Evolutionary conservation across 1,140 invertebrate species (phyloP), one percentile per base, ranked within the genome.

Genomic region (Drosophila paulistorum): DNA sequence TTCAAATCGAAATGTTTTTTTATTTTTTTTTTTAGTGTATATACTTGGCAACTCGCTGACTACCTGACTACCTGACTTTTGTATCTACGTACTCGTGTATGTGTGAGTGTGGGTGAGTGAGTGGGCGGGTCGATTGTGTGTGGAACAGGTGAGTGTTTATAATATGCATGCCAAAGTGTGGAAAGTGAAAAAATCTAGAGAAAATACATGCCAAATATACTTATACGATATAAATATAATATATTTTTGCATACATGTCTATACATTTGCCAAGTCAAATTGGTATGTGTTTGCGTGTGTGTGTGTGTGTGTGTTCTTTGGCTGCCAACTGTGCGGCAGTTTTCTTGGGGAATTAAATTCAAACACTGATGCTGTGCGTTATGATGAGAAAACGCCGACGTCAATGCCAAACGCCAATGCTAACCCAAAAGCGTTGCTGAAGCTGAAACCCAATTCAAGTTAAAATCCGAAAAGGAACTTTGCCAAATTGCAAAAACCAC

Each of bases 121-220:
- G 45, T 51, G 45, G 45, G 23, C 9, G 33, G 37, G 37, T 39
- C 13, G 37, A 39, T 39, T 62, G 17, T 59, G 33, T 62, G 69
- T 84, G 79, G 69, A 86, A 86, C 83, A 86, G 83, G 83, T 86
- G 83, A 86, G 84, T 86, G 83, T 87, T 86, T 86, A 87, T 86
- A 82, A 83, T 77, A 83, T 86, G 84, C 79, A 89, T 74, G 79
- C 79, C 83, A 71, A 81, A 79, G 79, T 71, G 79, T 71, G 74
- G 42, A 69, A 74, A 69, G 77, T 73, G 61, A 68, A 65, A 64
- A 71, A 78, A 68, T 57, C 68, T 65, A 71, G 41, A 69, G 35
- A 83, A 83, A 74, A 72, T 60, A 67, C 59, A 23, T 55, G 35
- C 41, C 60, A 76, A 67, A 76, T 69, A 76, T 61, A 58, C 60